A percentile compares a stretch with the other conserved stretches of the same genome.
Conservation (phyloP, 2,797 vertebrate species). For the Trematomus bernacchii region DNA sequence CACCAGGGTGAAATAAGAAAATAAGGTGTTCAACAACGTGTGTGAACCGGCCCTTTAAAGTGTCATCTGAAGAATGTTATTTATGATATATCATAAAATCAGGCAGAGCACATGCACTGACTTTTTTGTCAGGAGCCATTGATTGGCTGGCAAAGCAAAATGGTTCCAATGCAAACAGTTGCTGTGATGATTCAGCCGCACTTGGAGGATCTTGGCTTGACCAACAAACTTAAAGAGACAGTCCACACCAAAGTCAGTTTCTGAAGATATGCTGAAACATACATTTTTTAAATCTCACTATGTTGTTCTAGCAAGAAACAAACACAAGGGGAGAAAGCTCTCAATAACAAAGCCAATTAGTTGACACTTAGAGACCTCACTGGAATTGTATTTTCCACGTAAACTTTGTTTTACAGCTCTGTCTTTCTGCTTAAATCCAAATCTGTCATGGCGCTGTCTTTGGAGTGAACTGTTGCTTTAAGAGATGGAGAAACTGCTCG, state of each 20-base stretch:
- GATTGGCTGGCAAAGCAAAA: slow-evolving; percentile 57
- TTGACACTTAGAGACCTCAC: neutral
- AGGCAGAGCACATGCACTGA: slow-evolving; percentile 71
- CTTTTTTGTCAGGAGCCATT: slow-evolving; percentile 35
- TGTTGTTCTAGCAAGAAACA: no score
- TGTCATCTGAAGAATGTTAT: neutral
- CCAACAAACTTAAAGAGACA: slow-evolving; percentile 68
- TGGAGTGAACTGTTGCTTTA: slow-evolving; percentile 72
- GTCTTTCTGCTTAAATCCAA: neutral
- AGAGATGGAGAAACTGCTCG: slow-evolving; percentile 67
- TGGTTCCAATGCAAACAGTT: slow-evolving; percentile 61
- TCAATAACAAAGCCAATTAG: no score
- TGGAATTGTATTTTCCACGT: neutral
- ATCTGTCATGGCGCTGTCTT: slow-evolving; percentile 17
- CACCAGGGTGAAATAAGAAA: neutral
- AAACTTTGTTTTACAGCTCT: neutral
- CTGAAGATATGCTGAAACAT: neutral
- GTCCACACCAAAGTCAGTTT: slow-evolving; percentile 62
- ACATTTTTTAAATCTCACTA: neutral
- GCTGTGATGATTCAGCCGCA: slow-evolving; percentile 19
- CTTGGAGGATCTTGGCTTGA: slow-evolving; percentile 65
- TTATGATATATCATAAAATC: slow-evolving; percentile 42
- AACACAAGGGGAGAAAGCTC: neutral
- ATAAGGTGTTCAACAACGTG: slow-evolving; percentile 8
- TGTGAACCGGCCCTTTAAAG: slow-evolving; percentile 18